A percentile compares a stretch with the other conserved stretches of the same genome.
phyloP scores from a whole-genome alignment of 2,888 invertebrate genomes.

The Baccha elongata region DNA sequence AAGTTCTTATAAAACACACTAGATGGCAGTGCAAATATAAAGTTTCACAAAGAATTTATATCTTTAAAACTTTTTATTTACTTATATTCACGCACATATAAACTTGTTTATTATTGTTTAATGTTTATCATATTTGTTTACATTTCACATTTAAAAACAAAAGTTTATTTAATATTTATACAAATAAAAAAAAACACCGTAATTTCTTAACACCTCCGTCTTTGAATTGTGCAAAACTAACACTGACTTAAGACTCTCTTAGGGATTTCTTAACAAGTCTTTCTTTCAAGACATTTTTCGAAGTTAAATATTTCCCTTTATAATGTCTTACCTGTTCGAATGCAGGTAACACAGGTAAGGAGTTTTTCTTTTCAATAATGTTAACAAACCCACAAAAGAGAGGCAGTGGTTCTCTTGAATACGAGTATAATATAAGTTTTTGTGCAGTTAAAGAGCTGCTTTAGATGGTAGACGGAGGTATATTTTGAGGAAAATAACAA shows the following conservation, averaged over 20 bases:
- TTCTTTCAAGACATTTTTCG: slow-evolving; percentile 57
- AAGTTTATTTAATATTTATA: neutral
- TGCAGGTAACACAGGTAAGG: slow-evolving; percentile 58
- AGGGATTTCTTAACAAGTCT: slow-evolving; percentile 25
- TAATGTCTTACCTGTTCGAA: slow-evolving; percentile 53
- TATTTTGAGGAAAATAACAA: slow-evolving; percentile 27
- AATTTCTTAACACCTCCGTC: slow-evolving; percentile 59
- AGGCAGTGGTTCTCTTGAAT: slow-evolving; percentile 37
- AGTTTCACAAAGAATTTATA: neutral
- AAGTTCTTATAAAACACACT: slow-evolving; percentile 52
- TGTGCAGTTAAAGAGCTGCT: slow-evolving; percentile 31
- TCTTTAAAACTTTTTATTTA: neutral
- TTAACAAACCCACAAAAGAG: neutral
- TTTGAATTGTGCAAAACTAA: slow-evolving; percentile 62
- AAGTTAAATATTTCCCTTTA: slow-evolving; percentile 48
- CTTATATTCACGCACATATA: neutral
- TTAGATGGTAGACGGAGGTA: slow-evolving; percentile 3
- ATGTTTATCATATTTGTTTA: slow-evolving; percentile 12
- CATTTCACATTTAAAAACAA: neutral
- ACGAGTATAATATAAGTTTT: neutral
- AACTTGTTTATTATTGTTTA: neutral
- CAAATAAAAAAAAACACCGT: slow-evolving; percentile 34
- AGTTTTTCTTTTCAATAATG: neutral
- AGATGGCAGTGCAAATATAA: slow-evolving; percentile 50
- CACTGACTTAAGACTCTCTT: slow-evolving; percentile 66